Evolutionary conservation across 2,888 invertebrate species (phyloP), one percentile per base, ranked within the genome.

Genomic region (Pachycephus smyrnensis): DNA sequence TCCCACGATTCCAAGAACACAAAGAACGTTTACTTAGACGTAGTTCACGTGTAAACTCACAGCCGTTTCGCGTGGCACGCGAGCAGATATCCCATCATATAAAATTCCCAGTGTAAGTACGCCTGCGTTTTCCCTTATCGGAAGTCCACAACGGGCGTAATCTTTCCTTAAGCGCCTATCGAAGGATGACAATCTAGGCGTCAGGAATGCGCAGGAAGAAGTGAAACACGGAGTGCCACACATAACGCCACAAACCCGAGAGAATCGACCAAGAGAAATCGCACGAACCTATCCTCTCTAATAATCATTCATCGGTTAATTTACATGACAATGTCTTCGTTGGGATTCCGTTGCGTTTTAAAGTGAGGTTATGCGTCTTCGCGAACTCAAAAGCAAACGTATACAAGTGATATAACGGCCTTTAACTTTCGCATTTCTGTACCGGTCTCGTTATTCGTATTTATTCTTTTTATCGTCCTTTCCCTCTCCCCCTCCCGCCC

Each of bases 401-500:
- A 6, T 23, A 55, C 23, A 55, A 23, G 23, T 23, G 55, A 55
- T 9, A 9, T 55, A 55, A 23, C 55, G 55, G 15, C 55, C 40
- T 55, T 23, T 55, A 15, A 55, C 55, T 55, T 55, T 55, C 55
- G 23, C 9, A 55, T 55, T 23, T 23, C 23, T 55, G 9, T 55
- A 9, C 55, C 55, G 2, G 55, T 55, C 55, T 55, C 55, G 55
- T 55, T 55, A 55, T 55, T 23, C 55, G 55, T 9, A 55, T 55
- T 55, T 55, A 55, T 23, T 55, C 23, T 55, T 23, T 55, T 55
- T 55, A 55, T 55, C 15, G 40, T 40, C 23, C 23, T 23, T 9
- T 1, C 55, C 55, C 23, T 1, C 15, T 1, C 6, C 0, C 40
- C 1, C 23, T 6, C 9, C 23, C 1, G 0, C 1, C 12, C 1